phyloP scores from a whole-genome alignment of 2,113 vertebrate genomes.

The Gymnorhina tibicen region DNA sequence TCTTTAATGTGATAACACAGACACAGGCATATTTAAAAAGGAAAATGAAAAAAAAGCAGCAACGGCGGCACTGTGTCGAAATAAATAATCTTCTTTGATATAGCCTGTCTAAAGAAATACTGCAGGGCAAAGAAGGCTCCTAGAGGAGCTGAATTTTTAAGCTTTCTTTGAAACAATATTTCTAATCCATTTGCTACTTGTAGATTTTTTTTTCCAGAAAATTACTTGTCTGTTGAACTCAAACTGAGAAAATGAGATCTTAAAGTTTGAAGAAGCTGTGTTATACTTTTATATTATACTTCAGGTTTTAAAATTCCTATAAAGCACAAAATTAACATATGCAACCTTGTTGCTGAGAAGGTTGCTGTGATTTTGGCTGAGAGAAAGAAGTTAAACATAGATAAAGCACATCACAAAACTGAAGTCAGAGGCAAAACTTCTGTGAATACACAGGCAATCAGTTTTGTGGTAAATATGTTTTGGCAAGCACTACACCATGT shows the following conservation, averaged over 20 bases:
- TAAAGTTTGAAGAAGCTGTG: background rate
- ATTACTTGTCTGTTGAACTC: background rate
- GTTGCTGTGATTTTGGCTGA: background rate
- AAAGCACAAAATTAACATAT: background rate
- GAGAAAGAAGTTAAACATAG: background rate
- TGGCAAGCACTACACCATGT: background rate
- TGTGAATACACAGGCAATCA: background rate
- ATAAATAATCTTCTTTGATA: conserved; percentile 13
- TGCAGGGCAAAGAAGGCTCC: background rate
- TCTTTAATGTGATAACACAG: conserved; percentile 17
- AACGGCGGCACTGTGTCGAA: accelerated
- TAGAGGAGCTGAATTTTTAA: background rate
- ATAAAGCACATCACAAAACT: background rate
- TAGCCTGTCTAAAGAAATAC: background rate
- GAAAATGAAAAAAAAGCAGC: background rate
- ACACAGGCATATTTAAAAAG: background rate
- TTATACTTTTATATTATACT: background rate
- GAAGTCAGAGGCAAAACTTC: background rate
- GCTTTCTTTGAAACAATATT: background rate
- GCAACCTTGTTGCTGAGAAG: background rate
- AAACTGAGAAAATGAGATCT: background rate
- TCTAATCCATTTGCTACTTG: background rate
- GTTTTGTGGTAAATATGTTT: background rate
- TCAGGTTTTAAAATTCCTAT: background rate
- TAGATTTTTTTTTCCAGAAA: background rate